phyloP scores from a whole-genome alignment of 92 coral and sea anemone genomes.

The Parazoanthus swiftii region DNA sequence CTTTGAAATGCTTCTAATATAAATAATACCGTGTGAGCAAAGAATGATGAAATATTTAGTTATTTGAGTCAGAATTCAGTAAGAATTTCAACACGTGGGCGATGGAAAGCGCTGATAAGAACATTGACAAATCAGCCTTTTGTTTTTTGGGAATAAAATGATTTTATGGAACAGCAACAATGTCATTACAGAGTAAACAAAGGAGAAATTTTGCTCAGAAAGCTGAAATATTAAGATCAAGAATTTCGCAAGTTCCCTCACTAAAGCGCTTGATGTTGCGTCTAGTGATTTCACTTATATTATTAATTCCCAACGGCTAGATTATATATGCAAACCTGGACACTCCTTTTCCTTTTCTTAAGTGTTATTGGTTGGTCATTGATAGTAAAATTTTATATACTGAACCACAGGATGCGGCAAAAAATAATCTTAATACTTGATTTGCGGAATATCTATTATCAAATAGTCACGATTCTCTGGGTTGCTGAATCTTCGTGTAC shows the following conservation, averaged over 20 bases:
- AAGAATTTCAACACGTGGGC: no score
- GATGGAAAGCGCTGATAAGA: no score
- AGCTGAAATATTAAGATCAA: background rate
- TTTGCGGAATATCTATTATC: background rate
- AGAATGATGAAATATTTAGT: no score
- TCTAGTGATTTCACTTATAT: background rate
- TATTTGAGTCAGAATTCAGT: no score
- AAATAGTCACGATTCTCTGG: background rate
- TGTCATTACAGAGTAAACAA: no score
- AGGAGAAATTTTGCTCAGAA: background rate
- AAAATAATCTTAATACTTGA: background rate
- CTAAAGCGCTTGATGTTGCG: no score
- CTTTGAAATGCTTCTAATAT: no score
- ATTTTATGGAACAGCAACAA: background rate
- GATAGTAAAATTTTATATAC: background rate
- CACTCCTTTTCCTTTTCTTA: constrained; percentile 18
- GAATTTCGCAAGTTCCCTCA: background rate
- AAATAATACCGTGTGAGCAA: no score
- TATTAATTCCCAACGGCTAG: background rate
- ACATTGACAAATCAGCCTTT: no score
- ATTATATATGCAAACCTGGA: background rate
- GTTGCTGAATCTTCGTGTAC: background rate
- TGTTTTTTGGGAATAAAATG: no score
- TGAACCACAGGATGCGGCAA: background rate
- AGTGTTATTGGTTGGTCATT: background rate